Conservation (phyloP, 1,140 invertebrate species). For the Bombus vancouverensis region DNA sequence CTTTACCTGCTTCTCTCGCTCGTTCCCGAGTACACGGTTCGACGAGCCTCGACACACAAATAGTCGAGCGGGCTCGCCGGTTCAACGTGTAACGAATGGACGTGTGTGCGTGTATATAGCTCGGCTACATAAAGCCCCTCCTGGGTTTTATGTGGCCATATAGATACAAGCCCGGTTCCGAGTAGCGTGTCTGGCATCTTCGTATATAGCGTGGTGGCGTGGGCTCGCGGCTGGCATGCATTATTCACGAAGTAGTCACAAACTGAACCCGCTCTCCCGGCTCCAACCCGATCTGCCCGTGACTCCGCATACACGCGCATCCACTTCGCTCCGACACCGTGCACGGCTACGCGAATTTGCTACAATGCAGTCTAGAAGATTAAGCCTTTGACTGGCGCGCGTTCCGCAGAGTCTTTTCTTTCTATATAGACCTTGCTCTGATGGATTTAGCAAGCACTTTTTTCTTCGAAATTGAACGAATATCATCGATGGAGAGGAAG, state of each 20-base stretch:
- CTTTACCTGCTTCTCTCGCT: neutral
- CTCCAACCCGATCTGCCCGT: slow-evolving; percentile 43
- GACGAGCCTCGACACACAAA: slow-evolving; percentile 7
- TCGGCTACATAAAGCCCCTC: slow-evolving; percentile 29
- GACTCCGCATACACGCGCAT: slow-evolving; percentile 8
- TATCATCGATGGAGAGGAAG: neutral
- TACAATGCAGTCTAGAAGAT: neutral
- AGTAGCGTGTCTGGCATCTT: slow-evolving; percentile 74
- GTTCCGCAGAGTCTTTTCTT: neutral
- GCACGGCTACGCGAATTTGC: slow-evolving; percentile 25
- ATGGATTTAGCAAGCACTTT: neutral
- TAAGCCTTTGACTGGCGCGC: neutral
- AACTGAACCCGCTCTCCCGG: slow-evolving; percentile 49
- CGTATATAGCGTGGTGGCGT: slow-evolving; percentile 69
- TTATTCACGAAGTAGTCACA: slow-evolving; percentile 75
- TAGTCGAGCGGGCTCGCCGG: slow-evolving; percentile 22
- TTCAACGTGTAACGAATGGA: slow-evolving; percentile 43
- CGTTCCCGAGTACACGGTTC: neutral
- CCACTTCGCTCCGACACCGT: slow-evolving; percentile 4
- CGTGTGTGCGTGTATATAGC: slow-evolving; percentile 44
- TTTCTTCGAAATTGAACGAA: neutral
- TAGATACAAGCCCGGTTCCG: slow-evolving; percentile 67
- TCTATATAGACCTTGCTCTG: neutral
- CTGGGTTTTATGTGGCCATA: slow-evolving; percentile 42
- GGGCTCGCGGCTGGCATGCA: slow-evolving; percentile 74